phyloP scores from a whole-genome alignment of 2,888 invertebrate species.

The Pseudococcus longispinus region DNA sequence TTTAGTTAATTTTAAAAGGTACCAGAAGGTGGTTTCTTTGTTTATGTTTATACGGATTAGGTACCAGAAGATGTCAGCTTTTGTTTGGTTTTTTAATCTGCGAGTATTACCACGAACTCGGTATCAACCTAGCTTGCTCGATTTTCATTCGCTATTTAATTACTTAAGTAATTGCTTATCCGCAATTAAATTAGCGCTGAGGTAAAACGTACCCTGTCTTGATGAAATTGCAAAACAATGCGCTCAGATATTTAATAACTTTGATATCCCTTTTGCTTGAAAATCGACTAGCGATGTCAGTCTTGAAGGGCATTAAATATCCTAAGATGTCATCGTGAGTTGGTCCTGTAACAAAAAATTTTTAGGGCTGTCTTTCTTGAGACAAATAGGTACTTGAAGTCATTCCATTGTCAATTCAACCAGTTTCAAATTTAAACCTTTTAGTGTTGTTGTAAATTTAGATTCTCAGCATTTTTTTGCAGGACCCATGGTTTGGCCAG shows the following conservation, averaged over 20 bases:
- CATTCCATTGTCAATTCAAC: not conserved
- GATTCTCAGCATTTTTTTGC: too few species aligned
- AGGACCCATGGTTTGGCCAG: too few species aligned
- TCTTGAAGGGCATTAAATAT: conserved; percentile 38
- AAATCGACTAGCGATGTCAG: conserved; percentile 46
- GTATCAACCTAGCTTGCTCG: not conserved
- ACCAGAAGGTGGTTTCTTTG: not conserved
- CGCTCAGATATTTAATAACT: conserved; percentile 41
- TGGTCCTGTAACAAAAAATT: not conserved
- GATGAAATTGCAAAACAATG: conserved; percentile 34
- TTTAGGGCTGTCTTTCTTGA: not conserved
- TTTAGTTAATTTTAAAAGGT: conserved; percentile 7
- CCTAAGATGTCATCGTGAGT: conserved; percentile 47
- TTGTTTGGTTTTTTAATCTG: not conserved
- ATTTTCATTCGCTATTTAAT: not conserved
- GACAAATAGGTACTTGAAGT: not conserved
- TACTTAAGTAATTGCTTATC: not conserved
- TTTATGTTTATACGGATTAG: not conserved
- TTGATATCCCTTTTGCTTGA: conserved; percentile 41
- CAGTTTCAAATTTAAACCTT: not conserved
- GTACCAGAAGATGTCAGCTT: not conserved
- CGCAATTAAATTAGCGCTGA: not conserved
- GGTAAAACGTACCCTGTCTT: conserved; percentile 22
- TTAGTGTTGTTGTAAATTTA: too few species aligned
- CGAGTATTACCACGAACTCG: not conserved